Evolutionary conservation across 1,140 invertebrate genomes (phyloP), one percentile per base, ranked within the genome.

Genomic region (Listronotus bonariensis): DNA sequence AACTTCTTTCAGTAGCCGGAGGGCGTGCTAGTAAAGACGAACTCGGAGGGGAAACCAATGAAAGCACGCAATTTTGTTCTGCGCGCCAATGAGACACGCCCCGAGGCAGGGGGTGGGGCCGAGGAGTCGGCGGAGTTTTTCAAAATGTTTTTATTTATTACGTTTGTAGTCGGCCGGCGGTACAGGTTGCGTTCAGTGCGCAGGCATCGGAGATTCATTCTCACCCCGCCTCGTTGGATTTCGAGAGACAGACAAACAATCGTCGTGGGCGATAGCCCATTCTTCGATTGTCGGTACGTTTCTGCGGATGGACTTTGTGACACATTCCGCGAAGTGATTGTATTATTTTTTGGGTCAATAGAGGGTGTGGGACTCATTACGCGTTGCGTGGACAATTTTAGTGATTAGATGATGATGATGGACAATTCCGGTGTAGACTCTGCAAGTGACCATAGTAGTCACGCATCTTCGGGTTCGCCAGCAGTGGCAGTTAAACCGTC

Each of bases 91-190:
- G 51, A 45, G 59, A 66, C 64, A 71, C 74, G 68, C 76, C 77
- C 59, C 34, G 60, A 51, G 71, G 61, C 73, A 71, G 68, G 48
- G 40, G 54, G 63, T 18, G 63, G 54, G 38, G 40, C 55, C 63
- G 63, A 55, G 63, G 48, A 55, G 55, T 77, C 69, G 69, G 69
- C 69, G 61, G 67, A 72, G 75, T 79, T 83, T 81, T 81, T 80
- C 81, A 77, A 78, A 80, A 81, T 84, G 82, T 85, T 85, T 85
- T 85, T 85, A 85, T 85, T 85, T 85, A 85, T 85, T 85, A 84
- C 82, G 84, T 84, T 83, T 83, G 83, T 84, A 83, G 53, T 81
- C 82, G 82, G 80, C 79, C 81, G 82, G 82, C 80, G 82, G 79
- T 80, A 81, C 80, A 80, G 80, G 77, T 77, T 81, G 80, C 81